Percentiles rank a stretch among this genome's conserved stretches.
phyloP scores from a whole-genome alignment of 2,888 invertebrate species.

The Steinernema carpocapsae region DNA sequence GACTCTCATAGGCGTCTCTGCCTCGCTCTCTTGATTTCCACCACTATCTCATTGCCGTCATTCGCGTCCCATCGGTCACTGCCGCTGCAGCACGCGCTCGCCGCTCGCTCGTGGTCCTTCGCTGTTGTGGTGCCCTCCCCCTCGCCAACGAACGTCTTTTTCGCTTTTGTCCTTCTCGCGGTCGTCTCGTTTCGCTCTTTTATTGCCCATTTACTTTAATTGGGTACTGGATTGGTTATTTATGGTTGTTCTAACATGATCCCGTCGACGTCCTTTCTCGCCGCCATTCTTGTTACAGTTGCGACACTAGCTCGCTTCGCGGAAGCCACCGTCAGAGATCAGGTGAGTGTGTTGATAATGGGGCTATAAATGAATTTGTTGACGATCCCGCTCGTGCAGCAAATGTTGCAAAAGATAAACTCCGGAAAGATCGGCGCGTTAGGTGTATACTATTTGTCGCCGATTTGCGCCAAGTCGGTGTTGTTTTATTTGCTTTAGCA shows the following conservation, averaged over 20 bases:
- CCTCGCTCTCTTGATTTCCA: neutral
- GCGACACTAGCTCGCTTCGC: neutral
- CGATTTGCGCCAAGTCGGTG: no score
- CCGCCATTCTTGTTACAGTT: neutral
- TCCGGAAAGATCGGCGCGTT: neutral
- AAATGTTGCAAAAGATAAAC: neutral
- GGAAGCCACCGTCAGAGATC: constrained; percentile 24
- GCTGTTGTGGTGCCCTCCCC: neutral
- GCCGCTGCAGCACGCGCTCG: neutral
- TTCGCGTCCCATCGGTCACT: neutral
- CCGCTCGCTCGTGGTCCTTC: neutral
- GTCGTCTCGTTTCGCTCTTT: neutral
- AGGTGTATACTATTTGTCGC: neutral
- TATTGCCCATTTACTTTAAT: constrained; percentile 35
- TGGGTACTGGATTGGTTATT: constrained; percentile 21
- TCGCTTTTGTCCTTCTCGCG: neutral
- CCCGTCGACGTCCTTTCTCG: constrained; percentile 1
- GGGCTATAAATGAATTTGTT: constrained; percentile 11
- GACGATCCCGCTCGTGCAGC: neutral
- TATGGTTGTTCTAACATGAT: constrained; percentile 30
- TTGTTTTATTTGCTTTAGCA: neutral
- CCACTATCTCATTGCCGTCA: neutral
- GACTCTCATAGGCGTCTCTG: neutral
- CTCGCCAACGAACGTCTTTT: neutral
- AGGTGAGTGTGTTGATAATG: constrained; percentile 23